Conservation (phyloP, 2,113 vertebrate species). For the Platysteira castanea region DNA sequence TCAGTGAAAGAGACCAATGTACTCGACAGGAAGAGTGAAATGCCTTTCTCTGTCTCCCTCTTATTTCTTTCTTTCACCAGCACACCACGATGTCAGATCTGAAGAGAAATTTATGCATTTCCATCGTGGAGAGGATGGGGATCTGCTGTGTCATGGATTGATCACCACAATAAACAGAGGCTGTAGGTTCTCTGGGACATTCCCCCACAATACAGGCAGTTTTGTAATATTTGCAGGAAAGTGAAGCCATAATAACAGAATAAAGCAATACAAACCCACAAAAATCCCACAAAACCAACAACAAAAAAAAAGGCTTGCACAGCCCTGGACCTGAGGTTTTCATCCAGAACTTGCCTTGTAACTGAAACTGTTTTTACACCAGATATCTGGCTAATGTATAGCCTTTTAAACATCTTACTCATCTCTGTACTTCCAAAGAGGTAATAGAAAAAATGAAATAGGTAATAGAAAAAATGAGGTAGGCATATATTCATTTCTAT, state of each 20-base stretch:
- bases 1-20: background rate
- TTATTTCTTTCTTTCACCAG: background rate
- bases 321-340: background rate
- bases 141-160: background rate
- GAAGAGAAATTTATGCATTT: background rate
- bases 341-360: background rate
- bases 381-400: background rate
- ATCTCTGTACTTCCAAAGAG: background rate
- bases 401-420: background rate
- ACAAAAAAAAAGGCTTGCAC: background rate
- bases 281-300: background rate
- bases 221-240: background rate
- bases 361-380: background rate
- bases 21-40: background rate
- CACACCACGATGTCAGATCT: background rate
- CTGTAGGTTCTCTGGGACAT: background rate
- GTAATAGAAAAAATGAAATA: background rate
- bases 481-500: background rate
- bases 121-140: rapidly evolving
- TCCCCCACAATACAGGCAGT: background rate
- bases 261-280: background rate
- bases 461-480: background rate
- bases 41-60: background rate
- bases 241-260: background rate
- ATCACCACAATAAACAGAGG: background rate